Base-by-base conservation (phyloP, 1,140 invertebrate genomes). In the Patella vulgata region DNA sequence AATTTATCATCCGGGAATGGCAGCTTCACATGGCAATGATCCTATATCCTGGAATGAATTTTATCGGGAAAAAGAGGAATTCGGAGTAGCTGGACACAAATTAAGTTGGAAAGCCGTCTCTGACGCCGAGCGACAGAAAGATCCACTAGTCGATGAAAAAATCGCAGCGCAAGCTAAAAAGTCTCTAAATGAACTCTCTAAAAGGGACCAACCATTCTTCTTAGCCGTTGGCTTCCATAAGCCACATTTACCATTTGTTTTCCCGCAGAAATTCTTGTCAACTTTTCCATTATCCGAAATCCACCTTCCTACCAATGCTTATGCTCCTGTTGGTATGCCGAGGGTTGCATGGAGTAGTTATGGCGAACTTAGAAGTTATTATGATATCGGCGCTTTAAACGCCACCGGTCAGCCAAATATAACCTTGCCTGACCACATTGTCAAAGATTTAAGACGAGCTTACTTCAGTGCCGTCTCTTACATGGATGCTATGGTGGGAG, bases 201-300 rank as follows among this genome's bases (percentile, higher is more conserved):
- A n/a, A n/a, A n/a, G n/a, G n/a, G n/a, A n/a, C n/a, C n/a, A 66
- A 43, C 91, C 91, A 39, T 94, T 90, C 74, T 92, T 94, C 63
- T 79, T 95, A 33, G 92, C 91, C 12, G 86, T 94, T 76, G 93
- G 93, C 90, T 94, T 69, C 93, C n/a, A n/a, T n/a, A n/a, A n/a
- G n/a, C n/a, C n/a, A n/a, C n/a, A n/a, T n/a, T n/a, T n/a, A n/a
- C n/a, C 93, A n/a, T 86, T 95, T 0, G 93, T 92, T 75, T 93
- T 89, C 85, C 93, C 93, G 0, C 69, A 80, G 59, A 79, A 89
- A 81, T 95, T 89, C 82, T 80, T 91, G 77, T 87, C 91, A 91
- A 85, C 81, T 84, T 63, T 55, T 25, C 71, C 67, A 19, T 9
- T 47, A 30, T 52, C 52, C 8, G 39, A 43, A 23, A 47, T 69